phyloP scores from a whole-genome alignment of 2,888 invertebrate genomes.

The Arctia plantaginis region DNA sequence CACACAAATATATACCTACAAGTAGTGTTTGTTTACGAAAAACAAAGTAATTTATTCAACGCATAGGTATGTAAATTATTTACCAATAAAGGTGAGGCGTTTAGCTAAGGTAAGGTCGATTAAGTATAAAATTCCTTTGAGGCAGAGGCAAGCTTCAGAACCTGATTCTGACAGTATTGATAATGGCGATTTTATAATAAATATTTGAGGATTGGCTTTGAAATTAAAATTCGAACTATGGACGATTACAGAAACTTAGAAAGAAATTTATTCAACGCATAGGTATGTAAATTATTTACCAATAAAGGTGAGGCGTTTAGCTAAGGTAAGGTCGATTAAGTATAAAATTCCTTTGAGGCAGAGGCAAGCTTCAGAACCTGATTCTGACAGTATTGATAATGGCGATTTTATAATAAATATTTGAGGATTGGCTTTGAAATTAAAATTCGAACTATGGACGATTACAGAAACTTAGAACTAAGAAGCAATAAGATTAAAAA shows the following conservation, averaged over 20 bases:
- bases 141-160: neutral
- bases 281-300: neutral
- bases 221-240: neutral
- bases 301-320: neutral
- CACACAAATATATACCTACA: no score
- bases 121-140: neutral
- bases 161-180: conserved; percentile 1
- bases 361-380: neutral
- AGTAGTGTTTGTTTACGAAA: no score
- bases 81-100: neutral
- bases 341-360: neutral
- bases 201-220: neutral
- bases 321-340: neutral
- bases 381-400: neutral
- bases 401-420: neutral
- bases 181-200: neutral
- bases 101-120: neutral
- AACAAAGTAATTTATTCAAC: neutral
- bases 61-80: neutral
- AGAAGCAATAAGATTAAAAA: no score
- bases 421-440: neutral
- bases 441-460: neutral
- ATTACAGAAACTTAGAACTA: no score
- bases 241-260: no score
- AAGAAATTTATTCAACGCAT: neutral